Percentiles rank a stretch among this genome's conserved stretches.
Evolutionary conservation across 2,888 invertebrate species (phyloP).

Genomic region (Drosophila dives): DNA sequence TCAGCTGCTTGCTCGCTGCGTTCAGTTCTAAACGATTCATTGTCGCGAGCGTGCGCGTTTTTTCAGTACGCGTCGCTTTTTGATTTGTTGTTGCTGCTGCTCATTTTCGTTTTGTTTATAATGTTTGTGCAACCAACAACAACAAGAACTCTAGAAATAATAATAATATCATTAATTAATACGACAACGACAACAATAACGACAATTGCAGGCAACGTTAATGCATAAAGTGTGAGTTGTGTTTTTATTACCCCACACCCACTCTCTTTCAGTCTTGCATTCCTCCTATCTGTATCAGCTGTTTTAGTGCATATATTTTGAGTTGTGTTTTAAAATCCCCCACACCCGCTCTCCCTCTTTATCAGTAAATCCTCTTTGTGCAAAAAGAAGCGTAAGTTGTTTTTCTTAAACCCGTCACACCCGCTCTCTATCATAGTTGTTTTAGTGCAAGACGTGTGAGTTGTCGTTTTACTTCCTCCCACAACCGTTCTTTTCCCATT

Average conservation of each 20-base stretch:
- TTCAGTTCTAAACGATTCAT: slow-evolving; percentile 67
- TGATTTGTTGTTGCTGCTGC: slow-evolving; percentile 37
- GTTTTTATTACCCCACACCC: slow-evolving; percentile 6
- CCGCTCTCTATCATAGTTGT: not conserved
- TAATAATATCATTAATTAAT: slow-evolving; percentile 25
- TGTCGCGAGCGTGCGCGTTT: slow-evolving; percentile 66
- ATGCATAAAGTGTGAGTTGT: slow-evolving; percentile 53
- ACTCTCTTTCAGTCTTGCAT: not conserved
- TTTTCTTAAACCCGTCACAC: slow-evolving; percentile 9
- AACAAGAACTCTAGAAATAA: slow-evolving; percentile 21
- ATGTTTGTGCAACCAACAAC: slow-evolving; percentile 63
- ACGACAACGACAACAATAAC: slow-evolving; percentile 36
- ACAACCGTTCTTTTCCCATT: slow-evolving; percentile 2
- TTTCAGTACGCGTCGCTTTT: slow-evolving; percentile 31
- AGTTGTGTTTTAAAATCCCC: slow-evolving; percentile 4
- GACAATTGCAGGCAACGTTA: slow-evolving; percentile 52
- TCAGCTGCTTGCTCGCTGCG: slow-evolving; percentile 32
- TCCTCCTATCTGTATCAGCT: not conserved
- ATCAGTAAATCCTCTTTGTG: not conserved
- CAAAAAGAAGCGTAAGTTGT: slow-evolving; percentile 51
- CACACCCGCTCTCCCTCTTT: too few species aligned
- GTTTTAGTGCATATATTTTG: not conserved
- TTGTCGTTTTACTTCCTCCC: not conserved
- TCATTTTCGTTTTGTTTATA: slow-evolving; percentile 58
- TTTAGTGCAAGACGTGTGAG: not conserved